phyloP scores from a whole-genome alignment of 1,140 invertebrate species.

The Sitophilus oryzae region DNA sequence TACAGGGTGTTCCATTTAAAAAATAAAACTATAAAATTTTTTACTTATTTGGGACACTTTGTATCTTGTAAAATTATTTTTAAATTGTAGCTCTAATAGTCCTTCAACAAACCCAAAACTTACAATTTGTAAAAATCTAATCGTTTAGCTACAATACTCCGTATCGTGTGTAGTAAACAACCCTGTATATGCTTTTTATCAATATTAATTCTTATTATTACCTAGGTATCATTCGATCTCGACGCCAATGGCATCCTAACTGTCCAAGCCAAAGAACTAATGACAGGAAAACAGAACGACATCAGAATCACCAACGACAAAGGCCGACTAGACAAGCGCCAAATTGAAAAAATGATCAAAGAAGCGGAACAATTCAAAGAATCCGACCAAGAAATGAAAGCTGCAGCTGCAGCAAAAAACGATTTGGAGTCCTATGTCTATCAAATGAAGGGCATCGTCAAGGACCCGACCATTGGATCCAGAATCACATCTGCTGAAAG shows the following conservation, averaged over 20 bases:
- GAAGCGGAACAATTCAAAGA: conserved; percentile 53
- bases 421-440: conserved; percentile 68
- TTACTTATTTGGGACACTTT: no score
- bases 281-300: conserved; percentile 46
- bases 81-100: no score
- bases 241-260: conserved; percentile 53
- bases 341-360: conserved; percentile 54
- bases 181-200: no score
- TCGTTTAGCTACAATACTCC: no score
- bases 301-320: conserved; percentile 48
- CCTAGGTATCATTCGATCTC: conserved; percentile 49
- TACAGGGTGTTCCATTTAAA: no score
- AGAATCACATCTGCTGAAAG: conserved; percentile 45
- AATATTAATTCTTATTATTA: background rate
- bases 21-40: no score
- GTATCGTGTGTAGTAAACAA: no score
- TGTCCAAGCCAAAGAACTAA: conserved; percentile 55
- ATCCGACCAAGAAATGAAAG: conserved; percentile 49
- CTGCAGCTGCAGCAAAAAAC: conserved; percentile 59
- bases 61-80: no score
- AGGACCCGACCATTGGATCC: conserved; percentile 39
- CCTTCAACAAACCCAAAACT: no score
- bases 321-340: conserved; percentile 43
- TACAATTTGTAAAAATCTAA: no score
- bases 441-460: conserved; percentile 55